Conservation (phyloP, 2,113 vertebrate genomes). For the Megatriorchis doriae region DNA sequence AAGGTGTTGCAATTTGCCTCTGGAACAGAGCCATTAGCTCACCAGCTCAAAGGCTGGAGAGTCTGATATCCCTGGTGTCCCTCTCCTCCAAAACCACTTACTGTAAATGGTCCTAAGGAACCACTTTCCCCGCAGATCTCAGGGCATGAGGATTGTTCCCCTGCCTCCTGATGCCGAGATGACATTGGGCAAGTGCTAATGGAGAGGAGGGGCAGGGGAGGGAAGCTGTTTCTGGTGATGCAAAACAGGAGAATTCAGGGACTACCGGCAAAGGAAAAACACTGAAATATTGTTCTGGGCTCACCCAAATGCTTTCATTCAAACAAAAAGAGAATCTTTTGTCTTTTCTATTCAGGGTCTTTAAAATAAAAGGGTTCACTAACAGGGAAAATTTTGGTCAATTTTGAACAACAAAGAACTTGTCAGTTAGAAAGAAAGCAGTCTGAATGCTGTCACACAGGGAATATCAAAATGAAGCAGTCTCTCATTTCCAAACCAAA, state of each 20-base stretch:
- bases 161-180: background rate
- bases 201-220: background rate
- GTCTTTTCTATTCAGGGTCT: background rate
- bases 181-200: background rate
- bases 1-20: background rate
- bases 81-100: background rate
- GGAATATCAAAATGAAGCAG: background rate
- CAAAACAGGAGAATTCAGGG: background rate
- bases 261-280: background rate
- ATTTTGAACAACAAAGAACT: background rate
- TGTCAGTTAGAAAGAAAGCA: background rate
- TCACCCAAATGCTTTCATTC: background rate
- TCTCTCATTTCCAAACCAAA: conserved; percentile 46
- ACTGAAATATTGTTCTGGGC: background rate
- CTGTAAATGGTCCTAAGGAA: background rate
- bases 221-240: background rate
- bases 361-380: background rate
- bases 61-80: background rate
- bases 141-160: background rate
- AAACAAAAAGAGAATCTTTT: background rate
- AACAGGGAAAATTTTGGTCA: background rate
- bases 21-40: background rate
- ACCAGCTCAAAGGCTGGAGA: background rate
- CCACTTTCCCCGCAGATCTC: background rate
- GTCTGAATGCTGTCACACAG: background rate